Evolutionary conservation across 1,140 invertebrate species (phyloP).

Genomic region (Anastatus disparis): DNA sequence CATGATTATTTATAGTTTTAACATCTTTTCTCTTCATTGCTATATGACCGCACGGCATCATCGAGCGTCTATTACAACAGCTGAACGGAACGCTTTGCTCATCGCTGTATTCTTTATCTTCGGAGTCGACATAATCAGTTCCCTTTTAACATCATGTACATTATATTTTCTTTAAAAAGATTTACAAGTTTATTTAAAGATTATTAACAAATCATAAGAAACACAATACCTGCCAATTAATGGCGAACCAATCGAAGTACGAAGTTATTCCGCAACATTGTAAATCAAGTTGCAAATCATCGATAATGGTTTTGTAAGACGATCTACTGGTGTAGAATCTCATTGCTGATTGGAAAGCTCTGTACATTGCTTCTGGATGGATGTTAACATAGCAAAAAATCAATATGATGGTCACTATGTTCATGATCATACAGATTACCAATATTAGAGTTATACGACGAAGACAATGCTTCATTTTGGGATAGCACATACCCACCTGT

Average conservation of each 20-base stretch:
- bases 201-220: no score
- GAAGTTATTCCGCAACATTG: conserved; percentile 57
- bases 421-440: conserved; percentile 50
- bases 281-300: conserved; percentile 57
- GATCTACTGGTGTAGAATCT: conserved; percentile 48
- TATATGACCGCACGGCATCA: conserved; percentile 51
- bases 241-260: conserved; percentile 57
- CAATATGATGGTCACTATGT: conserved; percentile 51
- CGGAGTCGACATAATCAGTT: conserved; percentile 45
- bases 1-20: conserved; percentile 54
- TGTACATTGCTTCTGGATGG: conserved; percentile 43
- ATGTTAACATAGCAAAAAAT: conserved; percentile 54
- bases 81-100: conserved; percentile 56
- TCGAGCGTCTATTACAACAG: conserved; percentile 52
- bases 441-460: conserved; percentile 46
- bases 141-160: conserved; percentile 30
- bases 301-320: conserved; percentile 52
- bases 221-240: conserved; percentile 58
- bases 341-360: conserved; percentile 58
- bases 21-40: conserved; percentile 45
- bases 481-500: conserved; percentile 43
- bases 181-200: no score
- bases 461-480: conserved; percentile 45
- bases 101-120: conserved; percentile 42
- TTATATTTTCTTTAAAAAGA: no score